Base-by-base conservation (phyloP, 2,888 invertebrate genomes). In the Mechanitis messenoides region DNA sequence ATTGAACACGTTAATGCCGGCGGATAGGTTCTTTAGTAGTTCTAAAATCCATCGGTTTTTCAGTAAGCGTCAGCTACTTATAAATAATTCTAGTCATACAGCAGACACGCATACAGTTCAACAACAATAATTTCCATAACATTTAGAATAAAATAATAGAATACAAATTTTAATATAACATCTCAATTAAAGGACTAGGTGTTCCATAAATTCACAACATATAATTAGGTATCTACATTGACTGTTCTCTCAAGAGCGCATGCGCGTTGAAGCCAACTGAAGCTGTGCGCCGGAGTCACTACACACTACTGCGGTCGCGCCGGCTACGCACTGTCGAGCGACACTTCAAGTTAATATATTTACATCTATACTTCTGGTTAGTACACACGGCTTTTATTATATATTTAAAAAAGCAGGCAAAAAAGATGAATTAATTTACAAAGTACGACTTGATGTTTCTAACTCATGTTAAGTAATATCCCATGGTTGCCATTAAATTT, bases 281-380 rank as follows among this genome's bases (percentile, higher is more conserved):
- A 90, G 89, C 87, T 73, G 85, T 85, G 71, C 85, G 85, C 84
- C 84, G 84, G 82, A 80, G 84, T 82, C 84, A 85, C 87, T 87
- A 87, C 83, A 83, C 83, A 83, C 87, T 88, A 88, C 84, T 72
- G 74, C 78, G 79, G 79, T 55, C 62, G 72, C 71, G 71, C 69
- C 70, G 75, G 76, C 78, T 76, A 77, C 76, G 54, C 72, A 75
- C 84, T 84, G 85, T 88, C 89, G 89, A 89, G 89, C 89, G 81
- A 87, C 85, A 89, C 85, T 87, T 89, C 89, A 87, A 87, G 82
- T 73, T 77, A 7, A 42, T 42, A 65, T 72, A 71, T 72, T 68
- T 71, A 72, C 68, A 72, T 56, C 67, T 67, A 65, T 65, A 53
- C 59, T 60, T 61, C 46, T 55, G 58, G 53, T 45, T 54, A 33